These are phyloP conservation scores for Papilio helenus DNA, from an alignment of 1,140 invertebrate genomes.

Conservation along the genomic window DNA sequence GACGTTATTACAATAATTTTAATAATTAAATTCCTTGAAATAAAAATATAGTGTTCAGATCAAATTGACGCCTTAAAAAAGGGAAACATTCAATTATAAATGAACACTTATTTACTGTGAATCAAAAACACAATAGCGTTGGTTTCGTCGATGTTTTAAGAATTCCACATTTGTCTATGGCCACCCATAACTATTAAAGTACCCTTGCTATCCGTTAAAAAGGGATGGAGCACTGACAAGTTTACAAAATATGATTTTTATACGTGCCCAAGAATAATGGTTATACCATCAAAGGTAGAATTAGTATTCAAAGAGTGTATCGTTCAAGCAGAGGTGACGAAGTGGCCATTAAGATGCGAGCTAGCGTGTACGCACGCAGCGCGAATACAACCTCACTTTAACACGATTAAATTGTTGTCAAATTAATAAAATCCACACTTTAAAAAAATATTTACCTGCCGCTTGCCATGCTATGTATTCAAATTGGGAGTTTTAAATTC, in stretches of 20 bases:
- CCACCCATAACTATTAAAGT: conserved; percentile 1
- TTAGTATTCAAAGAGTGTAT: conserved; percentile 74
- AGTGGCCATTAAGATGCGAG: conserved; percentile 69
- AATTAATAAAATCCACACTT: conserved; percentile 62
- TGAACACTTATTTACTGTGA: background rate
- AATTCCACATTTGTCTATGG: background rate
- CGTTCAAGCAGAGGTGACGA: conserved; percentile 70
- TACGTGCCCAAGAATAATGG: conserved; percentile 46
- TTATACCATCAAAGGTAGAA: conserved; percentile 45
- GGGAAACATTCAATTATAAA: background rate
- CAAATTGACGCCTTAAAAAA: background rate
- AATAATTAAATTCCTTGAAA: too few relatives aligned
- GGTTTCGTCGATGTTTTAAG: background rate
- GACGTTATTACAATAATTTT: conserved; percentile 27
- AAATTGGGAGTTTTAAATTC: conserved; percentile 35
- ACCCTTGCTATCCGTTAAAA: conserved; percentile 10
- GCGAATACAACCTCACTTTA: conserved; percentile 53
- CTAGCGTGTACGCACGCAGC: conserved; percentile 52
- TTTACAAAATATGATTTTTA: conserved; percentile 57
- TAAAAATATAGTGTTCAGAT: too few relatives aligned
- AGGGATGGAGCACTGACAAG: conserved; percentile 28
- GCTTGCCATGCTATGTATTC: conserved; percentile 31
- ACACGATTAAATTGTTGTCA: conserved; percentile 61
- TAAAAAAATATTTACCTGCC: conserved; percentile 52
- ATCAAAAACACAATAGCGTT: background rate